Evolutionary conservation across 2,888 invertebrate genomes (phyloP), one percentile per base, ranked within the genome.

Genomic region (Eumerus sabulonum): DNA sequence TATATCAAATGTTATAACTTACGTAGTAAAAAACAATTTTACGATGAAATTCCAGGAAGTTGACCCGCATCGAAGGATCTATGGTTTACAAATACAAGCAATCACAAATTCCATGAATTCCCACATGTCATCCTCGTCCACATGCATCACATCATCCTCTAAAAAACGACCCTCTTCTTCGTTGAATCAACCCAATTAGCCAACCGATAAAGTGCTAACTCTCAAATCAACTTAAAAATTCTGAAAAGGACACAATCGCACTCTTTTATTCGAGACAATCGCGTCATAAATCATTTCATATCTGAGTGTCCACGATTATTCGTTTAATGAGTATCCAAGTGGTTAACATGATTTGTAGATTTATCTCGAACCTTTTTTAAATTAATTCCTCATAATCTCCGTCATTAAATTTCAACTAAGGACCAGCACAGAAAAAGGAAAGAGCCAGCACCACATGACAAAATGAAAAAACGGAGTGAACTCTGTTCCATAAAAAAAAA

Each of bases 331-430:
- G 57, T 62, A 67, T 62, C 60, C 36, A 72, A 67, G 66, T 62
- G 67, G 67, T 63, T 67, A 72, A 72, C 57, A 77, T 77, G 77
- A 77, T 77, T 72, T 76, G 62, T 72, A 56, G 67, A 67, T 67
- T 63, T 51, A 72, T 62, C 51, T 44, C 51, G 56, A 62, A 36
- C 57, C 57, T 66, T 72, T 66, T 72, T 72, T 51, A 72, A 77
- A 77, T 72, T 72, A 77, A 77, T 77, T 63, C 67, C 19, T 36
- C 17, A 62, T 67, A 77, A 67, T 72, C 67, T 57, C 18, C 14
- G 44, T 40, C 66, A 60, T 66, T 71, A 71, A 50, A 70, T 74
- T 62, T 45, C 40, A 40, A 35, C 59, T 59, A 27, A 27, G 27
- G 27, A 27, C 7, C 27, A 27, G 7, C 2, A 12, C 16, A 17